Conservation (phyloP, 2,888 invertebrate genomes). For the Gortyna flavago region DNA sequence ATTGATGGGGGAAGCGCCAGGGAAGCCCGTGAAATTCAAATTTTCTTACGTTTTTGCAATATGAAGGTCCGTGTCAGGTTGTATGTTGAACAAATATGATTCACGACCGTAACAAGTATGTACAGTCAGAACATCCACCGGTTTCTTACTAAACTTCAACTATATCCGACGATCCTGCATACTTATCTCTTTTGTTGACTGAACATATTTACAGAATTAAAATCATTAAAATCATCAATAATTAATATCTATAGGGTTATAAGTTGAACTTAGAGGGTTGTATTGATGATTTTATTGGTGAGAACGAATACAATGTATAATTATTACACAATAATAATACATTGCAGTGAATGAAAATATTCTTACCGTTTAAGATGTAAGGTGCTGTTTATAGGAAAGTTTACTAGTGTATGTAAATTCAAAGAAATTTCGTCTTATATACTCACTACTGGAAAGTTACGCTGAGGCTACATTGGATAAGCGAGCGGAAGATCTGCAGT, state of each 20-base stretch:
- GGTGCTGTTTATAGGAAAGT: slow-evolving; percentile 55
- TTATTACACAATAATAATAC: background rate
- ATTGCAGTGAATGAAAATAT: slow-evolving; percentile 17
- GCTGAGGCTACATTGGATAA: slow-evolving; percentile 50
- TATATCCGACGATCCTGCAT: no score
- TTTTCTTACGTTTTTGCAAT: background rate
- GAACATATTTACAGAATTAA: background rate
- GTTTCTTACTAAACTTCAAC: no score
- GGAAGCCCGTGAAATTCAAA: background rate
- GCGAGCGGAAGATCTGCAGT: slow-evolving; percentile 46
- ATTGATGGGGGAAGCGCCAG: background rate
- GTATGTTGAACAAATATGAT: background rate
- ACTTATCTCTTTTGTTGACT: no score
- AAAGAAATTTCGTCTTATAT: slow-evolving; percentile 69
- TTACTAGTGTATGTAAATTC: slow-evolving; percentile 68
- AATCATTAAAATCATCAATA: background rate
- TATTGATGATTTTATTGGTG: background rate
- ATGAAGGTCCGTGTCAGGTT: background rate
- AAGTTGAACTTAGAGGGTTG: background rate
- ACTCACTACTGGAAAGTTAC: slow-evolving; percentile 49
- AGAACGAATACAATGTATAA: no score
- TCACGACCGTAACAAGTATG: background rate
- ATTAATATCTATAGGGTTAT: background rate
- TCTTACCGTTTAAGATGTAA: slow-evolving; percentile 59
- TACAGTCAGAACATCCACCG: no score